Evolutionary conservation across 2,888 invertebrate species (phyloP).

Genomic region (Brenthis daphne): DNA sequence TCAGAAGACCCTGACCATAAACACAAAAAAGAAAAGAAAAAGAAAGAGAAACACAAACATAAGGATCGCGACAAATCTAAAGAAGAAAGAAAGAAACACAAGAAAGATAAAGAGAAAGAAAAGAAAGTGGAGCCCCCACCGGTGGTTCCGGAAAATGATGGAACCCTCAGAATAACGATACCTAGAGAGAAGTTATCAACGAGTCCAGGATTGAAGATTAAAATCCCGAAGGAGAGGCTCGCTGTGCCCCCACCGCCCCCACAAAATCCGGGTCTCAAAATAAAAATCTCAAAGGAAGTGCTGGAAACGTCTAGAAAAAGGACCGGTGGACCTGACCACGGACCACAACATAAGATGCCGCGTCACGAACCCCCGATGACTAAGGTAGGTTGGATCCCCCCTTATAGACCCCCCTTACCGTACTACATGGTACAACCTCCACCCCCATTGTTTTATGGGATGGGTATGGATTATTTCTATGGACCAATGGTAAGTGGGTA

Average conservation of each 20-base stretch:
- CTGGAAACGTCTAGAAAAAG: constrained; percentile 76
- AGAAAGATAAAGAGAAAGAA: constrained; percentile 84
- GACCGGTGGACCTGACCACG: constrained; percentile 57
- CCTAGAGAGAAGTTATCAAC: constrained; percentile 69
- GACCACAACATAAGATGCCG: constrained; percentile 57
- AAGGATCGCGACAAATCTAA: constrained; percentile 89
- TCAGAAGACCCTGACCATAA: constrained; percentile 63
- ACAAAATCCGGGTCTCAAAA: constrained; percentile 83
- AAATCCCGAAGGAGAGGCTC: constrained; percentile 89
- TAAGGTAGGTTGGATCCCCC: constrained; percentile 74
- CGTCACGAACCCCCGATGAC: constrained; percentile 60
- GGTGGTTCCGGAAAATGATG: constrained; percentile 49
- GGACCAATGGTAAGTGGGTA: constrained; percentile 41
- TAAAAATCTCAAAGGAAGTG: constrained; percentile 90
- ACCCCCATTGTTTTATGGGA: constrained; percentile 60
- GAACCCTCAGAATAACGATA: constrained; percentile 69
- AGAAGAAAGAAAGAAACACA: constrained; percentile 87
- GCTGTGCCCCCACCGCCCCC: constrained; percentile 79
- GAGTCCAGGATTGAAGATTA: constrained; percentile 87
- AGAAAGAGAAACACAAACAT: constrained; percentile 91
- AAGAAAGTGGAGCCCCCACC: constrained; percentile 53
- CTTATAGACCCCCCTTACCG: constrained; percentile 60
- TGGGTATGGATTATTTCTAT: constrained; percentile 58
- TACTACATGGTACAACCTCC: constrained; percentile 73
- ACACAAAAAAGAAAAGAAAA: constrained; percentile 86